Evolutionary conservation across 64 coral and sea anemone species (phyloP).

Genomic region (Platygyra sinensis): DNA sequence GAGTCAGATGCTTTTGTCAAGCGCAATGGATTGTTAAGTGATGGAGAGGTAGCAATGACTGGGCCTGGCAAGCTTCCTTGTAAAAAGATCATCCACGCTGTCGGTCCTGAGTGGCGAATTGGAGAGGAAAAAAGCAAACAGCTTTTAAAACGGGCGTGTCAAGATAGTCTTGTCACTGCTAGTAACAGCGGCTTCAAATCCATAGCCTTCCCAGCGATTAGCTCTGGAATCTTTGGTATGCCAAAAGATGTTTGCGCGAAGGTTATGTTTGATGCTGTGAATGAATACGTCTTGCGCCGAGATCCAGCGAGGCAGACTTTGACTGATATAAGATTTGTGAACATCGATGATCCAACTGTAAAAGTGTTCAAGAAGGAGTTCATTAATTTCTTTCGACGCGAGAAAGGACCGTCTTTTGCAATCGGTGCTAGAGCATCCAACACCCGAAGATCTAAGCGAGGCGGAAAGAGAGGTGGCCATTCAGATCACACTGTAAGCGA

Average conservation of each 20-base stretch:
- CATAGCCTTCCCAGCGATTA: slow-evolving; percentile 71
- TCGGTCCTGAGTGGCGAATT: slow-evolving; percentile 46
- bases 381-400: not conserved
- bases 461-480: not conserved
- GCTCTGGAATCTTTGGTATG: slow-evolving; percentile 64
- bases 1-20: slow-evolving; percentile 39
- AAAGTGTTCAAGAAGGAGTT: not conserved
- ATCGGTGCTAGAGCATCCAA: not conserved
- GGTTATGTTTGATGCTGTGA: slow-evolving; percentile 50
- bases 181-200: not conserved
- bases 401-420: not conserved
- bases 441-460: not conserved
- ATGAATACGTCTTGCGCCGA: not conserved
- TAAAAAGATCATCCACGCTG: slow-evolving; percentile 69
- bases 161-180: not conserved
- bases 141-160: not conserved
- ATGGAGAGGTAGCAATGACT: slow-evolving; percentile 42
- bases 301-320: not conserved
- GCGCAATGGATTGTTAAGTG: not conserved
- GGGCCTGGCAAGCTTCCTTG: slow-evolving; percentile 49
- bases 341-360: not conserved
- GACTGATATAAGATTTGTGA: not conserved
- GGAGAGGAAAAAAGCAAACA: not conserved
- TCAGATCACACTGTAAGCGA: not conserved
- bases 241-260: slow-evolving; percentile 57